Conservation (phyloP, 2,888 invertebrate species). For the Ramazzottius varieornatus region DNA sequence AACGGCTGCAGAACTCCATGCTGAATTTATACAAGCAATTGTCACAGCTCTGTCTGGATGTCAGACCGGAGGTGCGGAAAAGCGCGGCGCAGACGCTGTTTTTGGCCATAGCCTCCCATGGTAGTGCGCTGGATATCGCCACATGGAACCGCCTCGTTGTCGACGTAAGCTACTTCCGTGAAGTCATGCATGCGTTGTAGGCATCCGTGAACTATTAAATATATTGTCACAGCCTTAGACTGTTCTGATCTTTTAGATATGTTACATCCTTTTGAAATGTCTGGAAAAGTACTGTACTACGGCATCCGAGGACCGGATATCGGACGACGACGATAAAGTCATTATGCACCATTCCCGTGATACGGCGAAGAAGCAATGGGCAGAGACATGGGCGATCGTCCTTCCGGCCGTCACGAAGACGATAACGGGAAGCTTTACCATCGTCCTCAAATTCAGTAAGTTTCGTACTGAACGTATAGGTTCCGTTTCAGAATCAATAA, state of each 20-base stretch:
- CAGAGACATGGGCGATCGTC: conserved; percentile 57
- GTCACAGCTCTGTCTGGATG: conserved; percentile 54
- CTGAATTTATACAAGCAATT: conserved; percentile 21
- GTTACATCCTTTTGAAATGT: conserved; percentile 11
- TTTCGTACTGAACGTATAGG: background rate
- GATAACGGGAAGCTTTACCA: conserved; percentile 12
- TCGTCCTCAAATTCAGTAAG: background rate
- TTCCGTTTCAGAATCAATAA: background rate
- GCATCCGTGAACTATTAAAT: conserved; percentile 10
- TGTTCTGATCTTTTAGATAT: conserved; percentile 2
- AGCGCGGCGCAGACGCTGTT: conserved; percentile 90
- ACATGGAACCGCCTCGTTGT: conserved; percentile 43
- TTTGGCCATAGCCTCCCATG: conserved; percentile 86
- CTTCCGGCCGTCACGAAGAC: conserved; percentile 23
- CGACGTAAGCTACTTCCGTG: background rate
- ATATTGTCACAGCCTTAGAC: too few species aligned
- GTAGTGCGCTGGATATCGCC: conserved; percentile 50
- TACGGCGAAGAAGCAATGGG: conserved; percentile 96
- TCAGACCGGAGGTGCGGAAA: conserved; percentile 78
- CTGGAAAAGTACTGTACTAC: conserved; percentile 7
- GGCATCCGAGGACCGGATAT: conserved; percentile 32
- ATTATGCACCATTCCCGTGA: conserved; percentile 92
- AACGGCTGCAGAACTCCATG: conserved; percentile 13
- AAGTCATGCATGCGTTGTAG: conserved; percentile 6
- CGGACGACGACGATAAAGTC: conserved; percentile 64